These are phyloP conservation scores for Temnothorax unifasciatus DNA, from an alignment of 2,888 invertebrate species.

Conservation along the genomic window DNA sequence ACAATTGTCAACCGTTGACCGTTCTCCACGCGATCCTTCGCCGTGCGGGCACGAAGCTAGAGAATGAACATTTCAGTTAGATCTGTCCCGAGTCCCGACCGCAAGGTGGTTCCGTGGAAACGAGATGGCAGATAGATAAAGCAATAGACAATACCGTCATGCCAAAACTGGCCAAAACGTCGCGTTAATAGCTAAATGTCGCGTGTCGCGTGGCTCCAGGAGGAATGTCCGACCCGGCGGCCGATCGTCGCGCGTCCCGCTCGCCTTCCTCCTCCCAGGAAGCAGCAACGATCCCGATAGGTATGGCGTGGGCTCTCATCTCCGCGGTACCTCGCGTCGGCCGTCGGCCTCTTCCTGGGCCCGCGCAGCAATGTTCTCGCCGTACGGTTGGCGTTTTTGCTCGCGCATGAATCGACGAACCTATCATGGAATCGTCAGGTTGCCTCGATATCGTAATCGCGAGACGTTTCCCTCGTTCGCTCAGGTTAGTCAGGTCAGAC, in stretches of 20 bases:
- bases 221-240: not conserved
- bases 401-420: not conserved
- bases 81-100: not conserved
- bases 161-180: no score
- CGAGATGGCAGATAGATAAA: not conserved
- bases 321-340: not conserved
- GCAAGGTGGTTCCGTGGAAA: not conserved
- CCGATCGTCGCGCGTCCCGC: no score
- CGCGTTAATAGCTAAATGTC: not conserved
- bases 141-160: not conserved
- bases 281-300: not conserved
- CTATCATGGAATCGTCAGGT: not conserved
- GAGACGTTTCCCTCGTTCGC: not conserved
- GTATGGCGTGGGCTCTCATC: not conserved
- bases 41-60: not conserved
- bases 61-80: not conserved
- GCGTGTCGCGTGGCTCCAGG: not conserved
- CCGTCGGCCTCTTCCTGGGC: not conserved
- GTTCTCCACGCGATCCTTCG: not conserved
- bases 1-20: not conserved
- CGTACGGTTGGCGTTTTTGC: not conserved
- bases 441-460: not conserved
- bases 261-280: not conserved
- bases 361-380: not conserved
- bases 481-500: no score